Evolutionary conservation across 2,797 vertebrate species (phyloP).

Genomic region (Rhadinocentrus ornatus): DNA sequence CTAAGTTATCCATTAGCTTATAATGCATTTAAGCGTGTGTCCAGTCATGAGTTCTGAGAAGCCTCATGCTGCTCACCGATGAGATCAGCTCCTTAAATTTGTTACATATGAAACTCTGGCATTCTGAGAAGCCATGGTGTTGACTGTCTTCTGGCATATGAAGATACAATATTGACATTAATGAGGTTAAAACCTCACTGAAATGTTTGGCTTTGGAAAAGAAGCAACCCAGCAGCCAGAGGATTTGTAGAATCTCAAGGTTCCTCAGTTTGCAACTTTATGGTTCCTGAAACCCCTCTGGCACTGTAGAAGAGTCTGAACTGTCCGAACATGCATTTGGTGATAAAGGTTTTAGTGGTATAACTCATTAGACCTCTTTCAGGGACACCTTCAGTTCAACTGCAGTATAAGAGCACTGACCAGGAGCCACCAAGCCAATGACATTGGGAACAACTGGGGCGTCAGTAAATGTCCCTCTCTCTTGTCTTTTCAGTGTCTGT

Average conservation of each 20-base stretch:
- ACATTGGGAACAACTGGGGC: not conserved
- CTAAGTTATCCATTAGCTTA: slow-evolving; percentile 2
- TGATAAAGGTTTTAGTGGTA: not conserved
- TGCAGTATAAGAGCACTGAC: no score
- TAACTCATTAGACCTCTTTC: not conserved
- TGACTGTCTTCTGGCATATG: not conserved
- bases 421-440: not conserved
- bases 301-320: not conserved
- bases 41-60: slow-evolving; percentile 11
- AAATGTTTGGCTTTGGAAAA: not conserved
- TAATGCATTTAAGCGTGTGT: slow-evolving; percentile 14
- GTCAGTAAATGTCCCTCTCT: not conserved
- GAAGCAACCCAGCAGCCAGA: not conserved
- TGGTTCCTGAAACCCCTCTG: not conserved
- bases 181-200: not conserved
- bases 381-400: no score
- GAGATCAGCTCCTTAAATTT: not conserved
- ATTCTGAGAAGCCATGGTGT: not conserved
- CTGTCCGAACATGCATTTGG: not conserved
- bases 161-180: not conserved
- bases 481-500: not conserved
- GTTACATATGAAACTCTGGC: slow-evolving; percentile 3
- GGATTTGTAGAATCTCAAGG: not conserved
- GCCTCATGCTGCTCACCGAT: not conserved
- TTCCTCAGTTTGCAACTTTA: not conserved